These are phyloP conservation scores for Epinephelus cyanopodus DNA, from an alignment of 2,113 vertebrate genomes.

Conservation along the genomic window DNA sequence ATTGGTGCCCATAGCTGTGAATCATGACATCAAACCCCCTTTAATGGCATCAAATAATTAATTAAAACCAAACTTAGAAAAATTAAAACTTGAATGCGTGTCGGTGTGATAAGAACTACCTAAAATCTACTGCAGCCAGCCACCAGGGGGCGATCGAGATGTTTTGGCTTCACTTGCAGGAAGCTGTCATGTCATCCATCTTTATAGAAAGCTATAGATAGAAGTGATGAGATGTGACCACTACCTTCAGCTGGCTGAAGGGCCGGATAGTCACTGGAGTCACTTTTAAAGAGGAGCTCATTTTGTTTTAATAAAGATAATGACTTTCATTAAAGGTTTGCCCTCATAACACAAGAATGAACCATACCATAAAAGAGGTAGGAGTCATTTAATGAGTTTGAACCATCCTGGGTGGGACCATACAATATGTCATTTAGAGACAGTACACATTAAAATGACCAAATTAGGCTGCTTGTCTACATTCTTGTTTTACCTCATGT, in stretches of 20 bases:
- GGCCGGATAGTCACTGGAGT: constrained; percentile 6
- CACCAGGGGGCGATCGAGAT: too few species aligned
- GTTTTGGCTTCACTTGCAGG: too few species aligned
- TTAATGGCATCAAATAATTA: too few species aligned
- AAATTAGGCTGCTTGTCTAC: not conserved
- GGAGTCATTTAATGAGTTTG: constrained; percentile 43
- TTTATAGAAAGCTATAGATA: not conserved
- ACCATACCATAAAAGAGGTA: constrained; percentile 19
- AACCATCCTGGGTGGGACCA: not conserved
- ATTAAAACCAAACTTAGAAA: too few species aligned
- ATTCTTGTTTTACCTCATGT: not conserved
- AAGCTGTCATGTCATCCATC: too few species aligned
- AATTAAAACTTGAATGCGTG: too few species aligned
- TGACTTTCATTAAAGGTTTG: constrained; percentile 44
- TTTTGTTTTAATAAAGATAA: constrained; percentile 53
- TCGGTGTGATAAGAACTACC: too few species aligned
- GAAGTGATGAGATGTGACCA: not conserved
- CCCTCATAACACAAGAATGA: constrained; percentile 29
- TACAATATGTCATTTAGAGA: constrained; percentile 12
- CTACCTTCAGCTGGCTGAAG: not conserved
- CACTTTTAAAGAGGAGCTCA: constrained; percentile 11
- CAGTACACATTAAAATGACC: not conserved
- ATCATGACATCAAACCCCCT: too few species aligned
- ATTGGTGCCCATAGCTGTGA: too few species aligned
- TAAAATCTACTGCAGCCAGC: too few species aligned